These are phyloP conservation scores for Heterodera filipjevi DNA, from an alignment of 2,888 invertebrate genomes.

Conservation along the genomic window DNA sequence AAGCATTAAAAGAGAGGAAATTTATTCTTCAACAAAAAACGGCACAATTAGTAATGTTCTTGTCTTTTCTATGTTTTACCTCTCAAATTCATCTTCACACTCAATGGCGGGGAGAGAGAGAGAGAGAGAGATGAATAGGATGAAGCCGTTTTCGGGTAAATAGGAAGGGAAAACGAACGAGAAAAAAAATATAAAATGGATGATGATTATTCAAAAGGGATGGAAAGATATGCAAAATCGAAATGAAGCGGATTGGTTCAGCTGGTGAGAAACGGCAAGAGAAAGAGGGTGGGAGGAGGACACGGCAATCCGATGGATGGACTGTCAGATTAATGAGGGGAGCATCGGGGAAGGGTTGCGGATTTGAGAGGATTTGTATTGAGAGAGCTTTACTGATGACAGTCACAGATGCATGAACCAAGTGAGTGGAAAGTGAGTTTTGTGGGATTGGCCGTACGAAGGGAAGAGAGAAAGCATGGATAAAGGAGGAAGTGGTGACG, in stretches of 20 bases:
- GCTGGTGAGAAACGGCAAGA: background rate
- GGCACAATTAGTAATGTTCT: background rate
- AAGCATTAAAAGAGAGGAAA: background rate
- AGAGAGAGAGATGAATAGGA: no score
- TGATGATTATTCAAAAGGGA: background rate
- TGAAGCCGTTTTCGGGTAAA: background rate
- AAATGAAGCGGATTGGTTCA: slow-evolving; percentile 1
- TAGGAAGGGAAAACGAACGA: background rate
- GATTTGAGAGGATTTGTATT: background rate
- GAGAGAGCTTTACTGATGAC: background rate
- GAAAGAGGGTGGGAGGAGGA: background rate
- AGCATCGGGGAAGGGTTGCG: background rate
- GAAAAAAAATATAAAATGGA: background rate
- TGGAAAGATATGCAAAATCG: background rate
- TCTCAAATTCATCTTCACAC: background rate
- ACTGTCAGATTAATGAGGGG: background rate
- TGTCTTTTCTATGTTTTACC: background rate
- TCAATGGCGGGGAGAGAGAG: background rate
- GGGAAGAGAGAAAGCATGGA: background rate
- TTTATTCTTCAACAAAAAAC: background rate
- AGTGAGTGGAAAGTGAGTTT: background rate
- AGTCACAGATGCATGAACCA: background rate
- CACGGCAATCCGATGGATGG: background rate
- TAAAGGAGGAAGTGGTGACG: background rate
- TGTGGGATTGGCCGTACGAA: background rate